Base-by-base conservation (phyloP, 2,888 invertebrate species). In the Drosophila barbarae region DNA sequence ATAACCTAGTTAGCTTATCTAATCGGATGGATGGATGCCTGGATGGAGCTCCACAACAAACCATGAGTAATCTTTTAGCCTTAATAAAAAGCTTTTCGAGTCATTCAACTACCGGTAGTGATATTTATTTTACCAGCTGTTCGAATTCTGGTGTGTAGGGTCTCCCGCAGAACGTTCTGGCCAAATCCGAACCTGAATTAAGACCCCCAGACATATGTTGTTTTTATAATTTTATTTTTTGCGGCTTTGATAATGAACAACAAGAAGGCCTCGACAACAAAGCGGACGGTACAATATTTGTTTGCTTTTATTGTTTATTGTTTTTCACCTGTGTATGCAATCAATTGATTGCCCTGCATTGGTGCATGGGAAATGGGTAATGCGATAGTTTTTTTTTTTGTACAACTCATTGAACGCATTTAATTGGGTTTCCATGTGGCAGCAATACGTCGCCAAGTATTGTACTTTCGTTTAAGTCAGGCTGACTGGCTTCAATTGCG, bases 241-340 rank as follows among this genome's bases (percentile, higher is more conserved):
- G 61, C 53, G 44, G 49, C 70, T 69, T 60, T 69, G 60, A 68
- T 53, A 69, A 69, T 38, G 59, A 44, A 44, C 23, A 21, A 9
- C 21, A 30, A 13, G 18, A 13, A 42, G 26, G 12, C 38, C 39
- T 32, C 47, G 32, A n/a, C 34, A 64, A 65, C 26, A 57, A 67
- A 49, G 23, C n/a, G n/a, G 5, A 3, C 42, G 28, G 49, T 4
- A 21, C 30, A 15, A 15, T 46, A 39, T 52, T 52, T 66, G 46
- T 52, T 64, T 52, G 66, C 28, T 30, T 63, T 65, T 52, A 35
- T 36, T 49, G 41, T 65, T 66, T 60, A 46, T 60, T 60, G 30
- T 18, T 39, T 46, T 26, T 44, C 36, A 59, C 39, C 30, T 44
- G 38, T 44, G 10, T 18, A 44, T 50, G 35, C 32, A 63, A 50